These are phyloP conservation scores for Eledona agricola DNA, from an alignment of 2,888 invertebrate genomes.

Conservation along the genomic window DNA sequence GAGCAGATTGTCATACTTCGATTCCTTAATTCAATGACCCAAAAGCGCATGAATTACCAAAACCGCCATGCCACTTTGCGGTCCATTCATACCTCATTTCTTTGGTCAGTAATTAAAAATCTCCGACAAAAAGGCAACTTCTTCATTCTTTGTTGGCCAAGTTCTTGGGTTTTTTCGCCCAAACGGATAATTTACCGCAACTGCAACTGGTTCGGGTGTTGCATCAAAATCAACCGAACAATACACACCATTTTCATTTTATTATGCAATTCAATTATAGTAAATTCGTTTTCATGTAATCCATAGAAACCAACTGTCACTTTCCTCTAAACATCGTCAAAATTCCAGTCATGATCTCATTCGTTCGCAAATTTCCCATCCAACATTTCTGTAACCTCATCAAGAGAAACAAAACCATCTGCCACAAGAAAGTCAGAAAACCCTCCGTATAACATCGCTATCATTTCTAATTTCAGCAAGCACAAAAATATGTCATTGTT, in stretches of 20 bases:
- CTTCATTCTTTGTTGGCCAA: constrained; percentile 9
- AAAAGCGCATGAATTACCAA: constrained; percentile 21
- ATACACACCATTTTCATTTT: too few species aligned
- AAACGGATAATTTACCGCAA: too few species aligned
- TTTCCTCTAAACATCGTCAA: constrained; percentile 11
- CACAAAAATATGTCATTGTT: constrained; percentile 52
- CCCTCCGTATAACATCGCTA: neutral
- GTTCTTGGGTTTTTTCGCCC: neutral
- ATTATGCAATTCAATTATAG: constrained; percentile 1
- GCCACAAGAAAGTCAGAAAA: constrained; percentile 12
- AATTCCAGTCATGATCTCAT: constrained; percentile 29
- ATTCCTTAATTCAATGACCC: constrained; percentile 30
- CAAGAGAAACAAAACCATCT: constrained; percentile 8
- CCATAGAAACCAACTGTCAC: neutral
- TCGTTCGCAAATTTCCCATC: constrained; percentile 15
- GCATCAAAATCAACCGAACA: too few species aligned
- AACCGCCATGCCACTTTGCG: constrained; percentile 4
- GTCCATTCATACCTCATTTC: constrained; percentile 14
- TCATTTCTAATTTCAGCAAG: constrained; percentile 2
- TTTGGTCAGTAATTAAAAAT: constrained; percentile 2
- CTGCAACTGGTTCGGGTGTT: too few species aligned
- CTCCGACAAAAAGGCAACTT: constrained; percentile 2
- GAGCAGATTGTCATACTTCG: constrained; percentile 31
- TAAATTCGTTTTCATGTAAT: neutral
- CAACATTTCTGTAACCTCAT: constrained; percentile 19